A percentile compares a stretch with the other conserved stretches of the same genome.
Evolutionary conservation across 2,113 vertebrate genomes (phyloP).

Genomic region (Elephantulus edwardii): DNA sequence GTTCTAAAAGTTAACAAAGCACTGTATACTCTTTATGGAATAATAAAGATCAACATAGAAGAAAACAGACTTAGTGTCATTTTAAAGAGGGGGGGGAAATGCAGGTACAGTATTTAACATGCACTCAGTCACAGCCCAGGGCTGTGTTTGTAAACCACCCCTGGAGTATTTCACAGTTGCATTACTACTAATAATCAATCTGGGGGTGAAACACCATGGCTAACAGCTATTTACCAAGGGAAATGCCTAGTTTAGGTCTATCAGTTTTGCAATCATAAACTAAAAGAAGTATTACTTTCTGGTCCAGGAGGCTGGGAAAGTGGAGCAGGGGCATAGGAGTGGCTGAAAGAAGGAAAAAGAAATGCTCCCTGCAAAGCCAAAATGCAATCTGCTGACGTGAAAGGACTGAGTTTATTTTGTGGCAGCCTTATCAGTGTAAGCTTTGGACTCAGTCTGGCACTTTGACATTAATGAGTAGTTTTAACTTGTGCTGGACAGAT

Average conservation of each 20-base stretch:
- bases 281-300: background rate
- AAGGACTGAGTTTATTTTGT: constrained; percentile 9
- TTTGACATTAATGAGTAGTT: constrained; percentile 34
- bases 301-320: background rate
- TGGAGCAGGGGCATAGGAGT: background rate
- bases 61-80: background rate
- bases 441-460: constrained; percentile 31
- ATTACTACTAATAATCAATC: background rate
- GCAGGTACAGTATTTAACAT: background rate
- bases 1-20: constrained; percentile 9
- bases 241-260: background rate
- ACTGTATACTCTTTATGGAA: background rate
- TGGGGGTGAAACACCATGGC: background rate
- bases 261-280: background rate
- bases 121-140: background rate
- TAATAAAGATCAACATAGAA: constrained; percentile 44
- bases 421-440: constrained; percentile 3
- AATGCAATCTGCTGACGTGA: background rate
- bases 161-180: background rate
- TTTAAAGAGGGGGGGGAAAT: background rate
- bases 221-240: background rate
- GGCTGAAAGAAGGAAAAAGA: background rate
- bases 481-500: constrained; percentile 23
- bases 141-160: background rate
- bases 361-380: background rate